Evolutionary conservation across 2,113 vertebrate species (phyloP), one percentile per base, ranked within the genome.

Genomic region (Galbula dea): DNA sequence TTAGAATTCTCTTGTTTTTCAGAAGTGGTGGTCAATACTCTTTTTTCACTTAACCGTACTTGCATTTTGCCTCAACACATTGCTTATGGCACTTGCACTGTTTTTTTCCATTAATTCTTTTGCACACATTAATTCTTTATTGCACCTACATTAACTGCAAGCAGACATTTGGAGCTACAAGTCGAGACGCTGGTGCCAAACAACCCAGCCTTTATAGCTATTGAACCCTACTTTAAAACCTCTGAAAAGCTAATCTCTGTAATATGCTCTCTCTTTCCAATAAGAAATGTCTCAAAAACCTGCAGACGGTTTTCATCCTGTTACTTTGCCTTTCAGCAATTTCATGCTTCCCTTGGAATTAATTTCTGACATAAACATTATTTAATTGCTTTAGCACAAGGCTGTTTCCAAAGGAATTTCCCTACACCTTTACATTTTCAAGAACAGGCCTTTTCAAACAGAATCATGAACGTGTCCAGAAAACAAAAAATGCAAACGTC

Each of bases 361-460:
- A 91, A 94, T 83, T 83, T 59, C 48, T 52, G 88, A 77, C 46
- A 59, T 78, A 94, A 90, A 71, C 89, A 88, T 72, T 78, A 90
- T 71, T 92, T 93, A 94, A 93, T 65, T 88, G 65, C 63, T 96
- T 90, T 93, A 96, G 39, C 90, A 90, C 68, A 71, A 81, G 66
- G 34, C 46, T 2, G 0, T 74, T 94, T 81, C 48, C 57, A 57
- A 77, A 91, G 43, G 52, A 52, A 74, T 74, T 93, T 81, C 59
- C 75, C 27, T 63, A 74, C 41, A 86, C 52, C 48, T 94, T 83
- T 68, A 58, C 9, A 2, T 46, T 67, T 84, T 86, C 22, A 79
- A 68, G 75, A 85, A 87, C 8, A 43, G 52, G 48, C 11, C 17
- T 52, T 72, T 96, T 55, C 86, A 62, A 84, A 83, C 24, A 78